Percentiles rank a stretch among this genome's conserved stretches.
phyloP scores from a whole-genome alignment of 2,888 invertebrate species.

The Trissolcus japonicus region DNA sequence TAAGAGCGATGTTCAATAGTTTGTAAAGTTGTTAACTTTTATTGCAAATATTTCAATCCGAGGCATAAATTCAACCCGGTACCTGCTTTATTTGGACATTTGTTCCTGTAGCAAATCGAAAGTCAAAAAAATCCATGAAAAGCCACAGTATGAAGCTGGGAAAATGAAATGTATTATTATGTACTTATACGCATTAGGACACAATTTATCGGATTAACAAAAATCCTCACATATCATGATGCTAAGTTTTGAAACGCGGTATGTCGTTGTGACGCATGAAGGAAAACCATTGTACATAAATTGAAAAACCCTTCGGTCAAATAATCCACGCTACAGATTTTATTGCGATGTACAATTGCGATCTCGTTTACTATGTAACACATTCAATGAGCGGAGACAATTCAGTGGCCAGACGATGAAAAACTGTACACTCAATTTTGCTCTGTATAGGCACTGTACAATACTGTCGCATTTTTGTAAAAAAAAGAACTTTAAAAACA shows the following conservation, averaged over 20 bases:
- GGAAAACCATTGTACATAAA: constrained; percentile 25
- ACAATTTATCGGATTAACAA: constrained; percentile 36
- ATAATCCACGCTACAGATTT: constrained; percentile 8
- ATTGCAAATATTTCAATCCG: no score
- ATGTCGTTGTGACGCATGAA: constrained; percentile 28
- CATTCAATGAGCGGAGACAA: not conserved
- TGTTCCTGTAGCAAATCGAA: no score
- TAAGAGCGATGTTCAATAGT: no score
- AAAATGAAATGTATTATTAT: not conserved
- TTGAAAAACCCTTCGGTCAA: constrained; percentile 22
- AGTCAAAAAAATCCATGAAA: no score
- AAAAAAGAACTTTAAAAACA: constrained; percentile 14
- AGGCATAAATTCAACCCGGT: no score
- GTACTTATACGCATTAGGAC: constrained; percentile 4
- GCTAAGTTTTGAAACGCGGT: constrained; percentile 29
- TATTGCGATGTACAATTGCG: constrained; percentile 24
- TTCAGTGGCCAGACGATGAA: constrained; percentile 11
- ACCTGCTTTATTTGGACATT: no score
- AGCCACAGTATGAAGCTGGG: no score
- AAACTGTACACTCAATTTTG: constrained; percentile 16
- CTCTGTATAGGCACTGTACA: constrained; percentile 21
- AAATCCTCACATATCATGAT: constrained; percentile 54
- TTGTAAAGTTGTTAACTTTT: no score
- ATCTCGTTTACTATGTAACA: constrained; percentile 9
- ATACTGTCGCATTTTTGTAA: constrained; percentile 27